Percentiles rank a stretch among this genome's conserved stretches.
phyloP scores from a whole-genome alignment of 2,888 invertebrate genomes.

The Acanthococcus lagerstroemiae region DNA sequence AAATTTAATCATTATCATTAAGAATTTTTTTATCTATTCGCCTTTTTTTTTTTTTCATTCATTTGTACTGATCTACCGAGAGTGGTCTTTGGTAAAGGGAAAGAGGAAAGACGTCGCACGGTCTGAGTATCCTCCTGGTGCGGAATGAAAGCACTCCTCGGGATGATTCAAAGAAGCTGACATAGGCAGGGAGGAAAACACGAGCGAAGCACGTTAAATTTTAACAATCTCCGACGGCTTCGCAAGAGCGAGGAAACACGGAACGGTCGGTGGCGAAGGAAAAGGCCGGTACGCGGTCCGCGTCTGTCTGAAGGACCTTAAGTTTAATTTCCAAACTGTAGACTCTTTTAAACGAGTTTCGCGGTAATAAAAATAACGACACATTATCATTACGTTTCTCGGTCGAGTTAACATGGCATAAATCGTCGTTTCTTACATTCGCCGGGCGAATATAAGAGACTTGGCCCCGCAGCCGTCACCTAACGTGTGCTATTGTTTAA shows the following conservation, averaged over 20 bases:
- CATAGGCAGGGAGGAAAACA: not conserved
- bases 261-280: not conserved
- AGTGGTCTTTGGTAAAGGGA: too few relatives aligned
- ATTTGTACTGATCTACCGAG: too few relatives aligned
- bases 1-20: too few relatives aligned
- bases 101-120: too few relatives aligned
- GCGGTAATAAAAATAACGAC: slow-evolving; percentile 3
- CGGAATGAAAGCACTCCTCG: too few relatives aligned
- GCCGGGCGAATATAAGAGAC: too few relatives aligned
- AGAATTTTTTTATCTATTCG: too few relatives aligned
- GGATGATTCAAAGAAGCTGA: too few relatives aligned
- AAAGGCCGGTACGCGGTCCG: too few relatives aligned
- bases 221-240: not conserved
- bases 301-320: not conserved
- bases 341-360: slow-evolving; percentile 4
- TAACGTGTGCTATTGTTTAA: too few relatives aligned
- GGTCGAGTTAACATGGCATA: slow-evolving; percentile 6
- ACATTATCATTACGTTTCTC: slow-evolving; percentile 4
- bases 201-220: not conserved
- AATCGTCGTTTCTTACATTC: not conserved
- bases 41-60: too few relatives aligned
- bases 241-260: not conserved
- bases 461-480: not conserved
- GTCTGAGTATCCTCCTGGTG: too few relatives aligned
- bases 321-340: slow-evolving; percentile 1